Evolutionary conservation across 2,888 invertebrate genomes (phyloP).

Genomic region (Nymphalis polychloros): DNA sequence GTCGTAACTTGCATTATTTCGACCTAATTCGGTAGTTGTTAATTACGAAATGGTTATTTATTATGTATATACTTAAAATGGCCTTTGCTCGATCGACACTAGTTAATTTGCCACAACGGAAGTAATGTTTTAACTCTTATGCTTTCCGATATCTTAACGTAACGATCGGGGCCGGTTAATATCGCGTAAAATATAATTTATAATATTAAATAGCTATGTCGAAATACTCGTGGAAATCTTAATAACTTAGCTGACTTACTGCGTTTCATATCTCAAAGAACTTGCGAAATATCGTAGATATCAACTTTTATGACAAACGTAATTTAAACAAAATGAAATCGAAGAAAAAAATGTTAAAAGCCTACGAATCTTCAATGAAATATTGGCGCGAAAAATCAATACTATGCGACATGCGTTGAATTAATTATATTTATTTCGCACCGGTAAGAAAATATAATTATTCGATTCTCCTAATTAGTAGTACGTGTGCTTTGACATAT

Average conservation of each 20-base stretch:
- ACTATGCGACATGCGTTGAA: background rate
- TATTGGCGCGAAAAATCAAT: slow-evolving; percentile 29
- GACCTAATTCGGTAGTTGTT: slow-evolving; percentile 32
- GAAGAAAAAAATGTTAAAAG: background rate
- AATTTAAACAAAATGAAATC: background rate
- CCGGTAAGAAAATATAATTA: slow-evolving; percentile 14
- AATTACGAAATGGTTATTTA: slow-evolving; percentile 38
- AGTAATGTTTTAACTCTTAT: slow-evolving; percentile 36
- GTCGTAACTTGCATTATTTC: slow-evolving; percentile 29
- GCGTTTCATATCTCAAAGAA: slow-evolving; percentile 19
- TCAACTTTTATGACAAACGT: background rate
- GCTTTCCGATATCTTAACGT: slow-evolving; percentile 29
- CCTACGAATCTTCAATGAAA: slow-evolving; percentile 2
- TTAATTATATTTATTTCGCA: background rate
- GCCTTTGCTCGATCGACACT: slow-evolving; percentile 33
- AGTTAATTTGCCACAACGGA: slow-evolving; percentile 38
- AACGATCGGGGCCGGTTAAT: slow-evolving; percentile 22
- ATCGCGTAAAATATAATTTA: slow-evolving; percentile 24
- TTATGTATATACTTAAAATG: slow-evolving; percentile 33
- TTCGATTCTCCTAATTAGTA: slow-evolving; percentile 25
- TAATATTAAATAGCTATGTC: slow-evolving; percentile 25
- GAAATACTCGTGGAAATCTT: slow-evolving; percentile 27
- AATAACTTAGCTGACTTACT: slow-evolving; percentile 15
- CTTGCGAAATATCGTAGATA: slow-evolving; percentile 13
- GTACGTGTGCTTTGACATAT: slow-evolving; percentile 18